phyloP scores from a whole-genome alignment of 1,140 invertebrate genomes.

The Drosophila trapezifrons region DNA sequence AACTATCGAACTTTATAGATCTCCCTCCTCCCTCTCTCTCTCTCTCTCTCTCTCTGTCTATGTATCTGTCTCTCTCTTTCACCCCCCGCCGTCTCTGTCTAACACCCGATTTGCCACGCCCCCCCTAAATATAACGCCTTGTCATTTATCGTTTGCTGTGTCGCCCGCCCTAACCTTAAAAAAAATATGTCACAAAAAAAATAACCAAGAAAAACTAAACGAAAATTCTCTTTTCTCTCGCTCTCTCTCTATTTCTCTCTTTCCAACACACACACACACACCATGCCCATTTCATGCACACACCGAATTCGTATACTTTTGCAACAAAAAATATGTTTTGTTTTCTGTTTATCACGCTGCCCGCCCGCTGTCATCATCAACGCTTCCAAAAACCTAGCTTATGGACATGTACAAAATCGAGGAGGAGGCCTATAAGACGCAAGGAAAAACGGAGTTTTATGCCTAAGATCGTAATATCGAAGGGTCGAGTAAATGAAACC shows the following conservation, averaged over 20 bases:
- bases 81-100: slow-evolving; percentile 25
- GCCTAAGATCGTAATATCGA: slow-evolving; percentile 86
- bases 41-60: slow-evolving; percentile 5
- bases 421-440: slow-evolving; percentile 95
- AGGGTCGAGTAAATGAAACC: slow-evolving; percentile 16
- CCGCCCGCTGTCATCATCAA: slow-evolving; percentile 40
- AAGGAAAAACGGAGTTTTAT: slow-evolving; percentile 95
- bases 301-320: slow-evolving; percentile 39
- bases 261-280: slow-evolving; percentile 13
- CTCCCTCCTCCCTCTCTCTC: not conserved
- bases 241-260: slow-evolving; percentile 29
- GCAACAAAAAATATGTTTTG: slow-evolving; percentile 25
- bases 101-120: slow-evolving; percentile 28
- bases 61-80: slow-evolving; percentile 10
- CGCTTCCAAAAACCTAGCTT: slow-evolving; percentile 86
- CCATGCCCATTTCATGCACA: slow-evolving; percentile 12
- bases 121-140: slow-evolving; percentile 28
- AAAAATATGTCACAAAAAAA: slow-evolving; percentile 1
- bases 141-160: slow-evolving; percentile 56
- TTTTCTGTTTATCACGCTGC: slow-evolving; percentile 55
- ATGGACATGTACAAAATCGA: slow-evolving; percentile 98
- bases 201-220: slow-evolving; percentile 31
- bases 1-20: slow-evolving; percentile 29
- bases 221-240: slow-evolving; percentile 32
- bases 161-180: slow-evolving; percentile 31